Evolutionary conservation across 2,888 invertebrate species (phyloP).

Genomic region (Drosophila fulvimacula): DNA sequence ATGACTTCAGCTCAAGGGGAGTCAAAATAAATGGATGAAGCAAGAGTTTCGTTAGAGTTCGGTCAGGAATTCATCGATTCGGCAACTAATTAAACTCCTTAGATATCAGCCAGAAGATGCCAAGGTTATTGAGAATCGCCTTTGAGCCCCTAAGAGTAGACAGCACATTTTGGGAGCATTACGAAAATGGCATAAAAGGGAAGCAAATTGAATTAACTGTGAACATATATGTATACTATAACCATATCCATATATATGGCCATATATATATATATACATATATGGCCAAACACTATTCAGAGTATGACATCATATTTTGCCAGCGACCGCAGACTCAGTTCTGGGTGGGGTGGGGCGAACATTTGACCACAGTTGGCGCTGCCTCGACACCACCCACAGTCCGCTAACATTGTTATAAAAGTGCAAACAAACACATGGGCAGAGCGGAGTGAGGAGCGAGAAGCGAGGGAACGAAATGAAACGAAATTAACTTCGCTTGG

Average conservation of each 20-base stretch:
- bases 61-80: not conserved
- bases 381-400: conserved; percentile 36
- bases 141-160: not conserved
- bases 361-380: conserved; percentile 18
- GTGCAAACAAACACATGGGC: conserved; percentile 73
- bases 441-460: not conserved
- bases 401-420: conserved; percentile 79
- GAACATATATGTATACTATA: not conserved
- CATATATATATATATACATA: not conserved
- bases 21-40: not conserved
- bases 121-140: not conserved
- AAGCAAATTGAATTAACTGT: not conserved
- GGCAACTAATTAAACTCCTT: not conserved
- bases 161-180: not conserved
- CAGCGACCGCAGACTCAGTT: conserved; percentile 40
- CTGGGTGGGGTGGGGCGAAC: not conserved
- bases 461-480: conserved; percentile 11
- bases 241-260: not conserved
- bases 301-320: conserved; percentile 81
- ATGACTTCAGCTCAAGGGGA: not conserved
- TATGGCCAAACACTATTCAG: conserved; percentile 34
- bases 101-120: not conserved
- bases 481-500: conserved; percentile 39
- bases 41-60: not conserved
- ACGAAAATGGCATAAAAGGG: not conserved